Conservation (phyloP, 2,797 vertebrate species). For the Microctenopoma stevenorrisi region DNA sequence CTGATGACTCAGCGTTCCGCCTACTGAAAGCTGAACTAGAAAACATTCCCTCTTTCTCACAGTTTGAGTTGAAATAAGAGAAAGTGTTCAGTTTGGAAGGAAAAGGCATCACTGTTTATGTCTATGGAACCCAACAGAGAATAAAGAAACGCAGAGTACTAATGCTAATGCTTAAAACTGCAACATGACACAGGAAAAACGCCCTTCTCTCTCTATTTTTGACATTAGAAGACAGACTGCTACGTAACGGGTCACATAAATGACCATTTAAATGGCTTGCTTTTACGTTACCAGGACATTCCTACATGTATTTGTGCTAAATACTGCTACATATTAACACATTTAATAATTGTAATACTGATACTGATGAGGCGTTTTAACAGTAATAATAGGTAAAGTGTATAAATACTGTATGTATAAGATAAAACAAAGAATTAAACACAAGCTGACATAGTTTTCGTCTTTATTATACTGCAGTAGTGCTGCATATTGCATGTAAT, state of each 20-base stretch:
- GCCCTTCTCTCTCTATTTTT: too few species aligned
- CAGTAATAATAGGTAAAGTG: background rate
- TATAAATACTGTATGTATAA: too few species aligned
- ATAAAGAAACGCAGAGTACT: background rate
- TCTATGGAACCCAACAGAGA: too few species aligned
- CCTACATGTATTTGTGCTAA: background rate
- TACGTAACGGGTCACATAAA: too few species aligned
- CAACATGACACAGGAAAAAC: too few species aligned
- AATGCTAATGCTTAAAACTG: background rate
- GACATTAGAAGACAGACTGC: too few species aligned
- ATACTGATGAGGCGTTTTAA: background rate
- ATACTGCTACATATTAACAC: background rate
- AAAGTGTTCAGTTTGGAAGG: background rate
- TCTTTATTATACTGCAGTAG: background rate
- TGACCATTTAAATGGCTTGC: too few species aligned
- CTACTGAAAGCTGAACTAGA: background rate
- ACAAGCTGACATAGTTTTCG: background rate
- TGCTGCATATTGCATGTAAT: background rate
- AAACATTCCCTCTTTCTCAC: background rate
- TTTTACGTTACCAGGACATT: too few species aligned
- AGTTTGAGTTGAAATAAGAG: too few species aligned
- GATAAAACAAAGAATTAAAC: background rate
- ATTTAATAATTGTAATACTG: constrained; percentile 1
- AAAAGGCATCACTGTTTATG: background rate
- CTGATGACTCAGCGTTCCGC: background rate